These are phyloP conservation scores for Loriculus beryllinus DNA, from an alignment of 2,797 vertebrate species.

Conservation along the genomic window DNA sequence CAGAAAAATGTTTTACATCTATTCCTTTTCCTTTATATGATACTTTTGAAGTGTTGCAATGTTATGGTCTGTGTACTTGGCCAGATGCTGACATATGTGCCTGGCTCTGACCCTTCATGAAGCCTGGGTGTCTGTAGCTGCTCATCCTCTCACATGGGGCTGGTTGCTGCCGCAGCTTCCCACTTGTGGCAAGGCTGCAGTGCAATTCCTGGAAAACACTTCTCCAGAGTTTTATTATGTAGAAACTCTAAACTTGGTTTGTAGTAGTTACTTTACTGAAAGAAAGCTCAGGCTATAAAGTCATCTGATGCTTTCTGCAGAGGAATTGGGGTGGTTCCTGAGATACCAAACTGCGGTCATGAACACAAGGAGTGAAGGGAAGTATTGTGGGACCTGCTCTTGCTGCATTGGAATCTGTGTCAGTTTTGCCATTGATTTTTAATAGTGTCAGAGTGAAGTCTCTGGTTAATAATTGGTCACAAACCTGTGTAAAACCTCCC, in stretches of 20 bases:
- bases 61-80: neutral
- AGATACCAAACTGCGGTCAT: neutral
- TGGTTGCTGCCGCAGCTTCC: neutral
- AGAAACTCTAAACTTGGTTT: neutral
- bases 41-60: neutral
- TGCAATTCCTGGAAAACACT: neutral
- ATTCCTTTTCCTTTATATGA: neutral
- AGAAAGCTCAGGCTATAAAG: neutral
- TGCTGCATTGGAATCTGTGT: neutral
- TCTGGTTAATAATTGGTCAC: neutral
- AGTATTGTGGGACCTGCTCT: too few species aligned
- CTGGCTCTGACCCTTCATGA: neutral
- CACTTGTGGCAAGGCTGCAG: neutral
- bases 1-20: neutral
- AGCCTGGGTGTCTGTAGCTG: neutral
- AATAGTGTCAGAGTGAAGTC: neutral
- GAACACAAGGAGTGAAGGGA: neutral
- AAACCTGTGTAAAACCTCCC: neutral
- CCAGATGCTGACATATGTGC: neutral
- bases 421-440: neutral
- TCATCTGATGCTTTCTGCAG: neutral
- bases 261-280: neutral
- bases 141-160: neutral
- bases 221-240: too few species aligned
- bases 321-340: neutral